Evolutionary conservation across 2,797 vertebrate species (phyloP).

Genomic region (Manis pentadactyla): DNA sequence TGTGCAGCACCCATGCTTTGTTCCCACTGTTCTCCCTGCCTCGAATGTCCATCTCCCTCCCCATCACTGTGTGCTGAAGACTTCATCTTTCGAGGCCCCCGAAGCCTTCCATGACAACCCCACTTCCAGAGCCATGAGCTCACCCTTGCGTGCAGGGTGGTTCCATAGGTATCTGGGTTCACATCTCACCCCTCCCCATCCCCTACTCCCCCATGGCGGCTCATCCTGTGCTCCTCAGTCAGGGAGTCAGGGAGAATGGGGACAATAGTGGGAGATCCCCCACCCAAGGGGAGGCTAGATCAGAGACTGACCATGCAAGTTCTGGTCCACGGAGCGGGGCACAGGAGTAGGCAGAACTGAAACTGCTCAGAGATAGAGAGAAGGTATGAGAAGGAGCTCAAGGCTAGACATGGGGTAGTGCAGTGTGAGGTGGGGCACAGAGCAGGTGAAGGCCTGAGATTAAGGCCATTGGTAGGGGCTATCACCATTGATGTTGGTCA

Average conservation of each 20-base stretch:
- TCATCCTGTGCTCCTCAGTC: too few relatives aligned
- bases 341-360: not conserved
- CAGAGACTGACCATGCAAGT: not conserved
- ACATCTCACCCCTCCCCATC: not conserved
- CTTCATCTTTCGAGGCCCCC: not conserved
- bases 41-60: not conserved
- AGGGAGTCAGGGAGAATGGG: not conserved
- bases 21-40: not conserved
- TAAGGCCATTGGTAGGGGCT: not conserved
- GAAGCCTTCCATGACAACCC: not conserved
- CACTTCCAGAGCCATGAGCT: not conserved
- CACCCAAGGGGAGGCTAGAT: not conserved
- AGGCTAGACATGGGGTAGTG: not conserved
- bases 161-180: not conserved
- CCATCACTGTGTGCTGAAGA: not conserved
- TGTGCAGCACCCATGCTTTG: not conserved
- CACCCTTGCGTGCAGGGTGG: accelerated
- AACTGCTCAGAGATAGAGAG: not conserved
- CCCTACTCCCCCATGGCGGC: not conserved
- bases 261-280: not conserved
- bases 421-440: not conserved
- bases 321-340: not conserved
- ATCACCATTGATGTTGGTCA: not conserved
- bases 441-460: not conserved
- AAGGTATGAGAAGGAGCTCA: not conserved